Evolutionary conservation across 2,113 vertebrate species (phyloP).

Genomic region (Hypomesus transpacificus): DNA sequence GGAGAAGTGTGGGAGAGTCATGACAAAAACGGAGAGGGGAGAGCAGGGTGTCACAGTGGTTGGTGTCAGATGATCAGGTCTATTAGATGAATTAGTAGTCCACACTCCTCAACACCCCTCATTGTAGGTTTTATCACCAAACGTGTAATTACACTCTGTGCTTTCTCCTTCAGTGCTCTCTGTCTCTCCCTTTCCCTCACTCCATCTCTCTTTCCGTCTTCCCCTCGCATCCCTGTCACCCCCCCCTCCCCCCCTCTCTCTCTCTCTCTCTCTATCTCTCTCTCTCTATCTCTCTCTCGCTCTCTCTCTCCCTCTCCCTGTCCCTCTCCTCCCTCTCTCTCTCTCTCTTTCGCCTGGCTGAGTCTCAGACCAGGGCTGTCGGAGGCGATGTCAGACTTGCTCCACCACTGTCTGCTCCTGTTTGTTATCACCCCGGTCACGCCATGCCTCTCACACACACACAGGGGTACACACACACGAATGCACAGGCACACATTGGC

Average conservation of each 20-base stretch:
- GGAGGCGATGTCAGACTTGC: constrained; percentile 54
- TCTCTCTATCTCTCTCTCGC: constrained; percentile 17
- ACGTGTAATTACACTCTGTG: constrained; percentile 11
- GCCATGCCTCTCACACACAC: constrained; percentile 10
- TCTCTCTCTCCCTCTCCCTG: constrained; percentile 25
- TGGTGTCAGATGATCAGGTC: no score
- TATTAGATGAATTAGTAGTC: constrained; percentile 35
- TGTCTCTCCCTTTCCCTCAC: neutral
- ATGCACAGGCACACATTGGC: neutral
- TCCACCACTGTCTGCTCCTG: constrained; percentile 51
- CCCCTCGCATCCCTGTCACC: no score
- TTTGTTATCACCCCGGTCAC: constrained; percentile 29
- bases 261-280: constrained; percentile 1
- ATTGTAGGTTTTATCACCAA: constrained; percentile 35
- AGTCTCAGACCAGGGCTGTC: constrained; percentile 49
- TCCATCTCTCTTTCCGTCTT: no score
- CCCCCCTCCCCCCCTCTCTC: neutral
- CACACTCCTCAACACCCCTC: constrained; percentile 24
- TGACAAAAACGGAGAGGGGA: no score
- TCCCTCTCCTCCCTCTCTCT: constrained; percentile 28
- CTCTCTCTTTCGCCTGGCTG: constrained; percentile 45
- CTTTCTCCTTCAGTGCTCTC: constrained; percentile 36
- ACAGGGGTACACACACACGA: constrained; percentile 17
- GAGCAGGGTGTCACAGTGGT: no score
- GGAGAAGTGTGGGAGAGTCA: no score